Evolutionary conservation across 2,797 vertebrate species (phyloP).

Genomic region (Mionectes olivaceus): DNA sequence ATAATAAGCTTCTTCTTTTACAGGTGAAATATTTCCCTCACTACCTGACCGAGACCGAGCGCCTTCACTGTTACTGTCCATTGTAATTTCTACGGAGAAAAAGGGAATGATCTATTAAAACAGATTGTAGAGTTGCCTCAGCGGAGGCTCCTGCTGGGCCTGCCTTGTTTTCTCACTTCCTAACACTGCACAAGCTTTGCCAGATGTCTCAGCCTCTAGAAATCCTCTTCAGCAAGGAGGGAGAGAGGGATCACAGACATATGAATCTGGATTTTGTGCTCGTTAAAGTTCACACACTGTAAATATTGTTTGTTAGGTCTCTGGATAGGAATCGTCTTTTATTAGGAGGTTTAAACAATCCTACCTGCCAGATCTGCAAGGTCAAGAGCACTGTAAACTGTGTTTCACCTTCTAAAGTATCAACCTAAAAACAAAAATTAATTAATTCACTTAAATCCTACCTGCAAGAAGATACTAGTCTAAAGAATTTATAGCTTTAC

Average conservation of each 20-base stretch:
- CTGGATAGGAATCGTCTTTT: neutral
- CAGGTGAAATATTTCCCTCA: conserved; percentile 91
- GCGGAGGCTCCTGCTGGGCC: conserved; percentile 12
- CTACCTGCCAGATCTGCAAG: conserved; percentile 54
- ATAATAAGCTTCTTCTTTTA: conserved; percentile 92
- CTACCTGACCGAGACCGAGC: conserved; percentile 80
- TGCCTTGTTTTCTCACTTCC: neutral
- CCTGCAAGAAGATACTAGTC: neutral
- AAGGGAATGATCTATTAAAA: conserved; percentile 75
- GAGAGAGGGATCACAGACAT: neutral
- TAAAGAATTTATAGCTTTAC: neutral
- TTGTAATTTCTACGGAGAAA: conserved; percentile 91
- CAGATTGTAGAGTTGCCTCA: conserved; percentile 72
- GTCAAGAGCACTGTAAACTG: conserved; percentile 51
- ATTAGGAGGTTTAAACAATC: conserved; percentile 40
- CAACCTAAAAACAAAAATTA: conserved; percentile 37
- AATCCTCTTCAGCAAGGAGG: neutral
- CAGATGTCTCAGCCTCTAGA: neutral
- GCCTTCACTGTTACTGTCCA: conserved; percentile 95
- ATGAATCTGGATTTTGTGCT: neutral
- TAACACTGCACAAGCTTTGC: neutral
- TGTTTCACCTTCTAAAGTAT: conserved; percentile 54
- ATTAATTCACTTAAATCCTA: conserved; percentile 28
- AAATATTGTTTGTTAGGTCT: neutral
- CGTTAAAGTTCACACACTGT: neutral